These are phyloP conservation scores for Acanthisitta chloris DNA, from an alignment of 2,113 vertebrate genomes.

Conservation along the genomic window DNA sequence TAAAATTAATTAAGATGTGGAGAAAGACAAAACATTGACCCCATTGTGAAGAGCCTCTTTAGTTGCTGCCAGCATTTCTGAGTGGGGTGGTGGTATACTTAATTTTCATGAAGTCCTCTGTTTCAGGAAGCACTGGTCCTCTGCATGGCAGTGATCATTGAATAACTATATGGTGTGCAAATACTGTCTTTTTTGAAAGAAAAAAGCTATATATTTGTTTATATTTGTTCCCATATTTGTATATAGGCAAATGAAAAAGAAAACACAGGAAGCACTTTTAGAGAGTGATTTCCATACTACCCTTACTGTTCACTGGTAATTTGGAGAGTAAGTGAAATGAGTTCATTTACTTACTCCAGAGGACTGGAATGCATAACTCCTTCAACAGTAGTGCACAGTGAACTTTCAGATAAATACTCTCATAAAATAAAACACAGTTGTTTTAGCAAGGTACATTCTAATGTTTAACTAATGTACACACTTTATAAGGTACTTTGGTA, in stretches of 20 bases:
- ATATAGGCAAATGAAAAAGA: neutral
- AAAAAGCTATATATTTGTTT: neutral
- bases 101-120: neutral
- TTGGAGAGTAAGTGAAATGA: neutral
- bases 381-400: neutral
- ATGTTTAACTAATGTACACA: neutral
- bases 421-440: neutral
- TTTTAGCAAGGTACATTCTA: neutral
- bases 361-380: neutral
- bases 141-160: neutral
- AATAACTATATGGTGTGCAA: neutral
- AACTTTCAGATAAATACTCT: neutral
- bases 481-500: neutral
- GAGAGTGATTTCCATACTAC: neutral
- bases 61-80: neutral
- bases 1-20: neutral
- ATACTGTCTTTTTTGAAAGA: neutral
- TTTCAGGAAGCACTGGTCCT: neutral
- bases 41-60: neutral
- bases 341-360: neutral
- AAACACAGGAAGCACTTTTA: neutral
- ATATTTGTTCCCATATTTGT: neutral
- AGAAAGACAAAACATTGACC: neutral
- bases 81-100: neutral
- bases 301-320: neutral